phyloP scores from a whole-genome alignment of 2,888 invertebrate genomes.

The Lasius platythorax region DNA sequence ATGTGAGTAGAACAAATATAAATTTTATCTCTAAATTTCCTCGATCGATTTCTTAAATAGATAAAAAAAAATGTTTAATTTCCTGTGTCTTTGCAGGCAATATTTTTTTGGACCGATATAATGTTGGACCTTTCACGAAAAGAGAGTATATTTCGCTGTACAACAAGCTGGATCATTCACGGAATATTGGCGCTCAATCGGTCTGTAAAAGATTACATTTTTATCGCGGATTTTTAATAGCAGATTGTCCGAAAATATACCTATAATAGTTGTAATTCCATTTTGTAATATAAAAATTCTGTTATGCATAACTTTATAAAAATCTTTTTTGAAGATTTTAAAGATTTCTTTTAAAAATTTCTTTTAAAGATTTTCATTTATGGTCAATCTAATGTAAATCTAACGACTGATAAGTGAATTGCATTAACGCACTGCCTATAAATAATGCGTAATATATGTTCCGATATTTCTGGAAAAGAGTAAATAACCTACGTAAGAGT shows the following conservation, averaged over 20 bases:
- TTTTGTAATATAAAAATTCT: not conserved
- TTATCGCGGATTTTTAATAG: not conserved
- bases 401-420: conserved; percentile 5
- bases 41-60: not conserved
- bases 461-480: conserved; percentile 43
- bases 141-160: conserved; percentile 3
- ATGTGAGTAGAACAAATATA: conserved; percentile 82
- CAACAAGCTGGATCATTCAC: not conserved
- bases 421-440: conserved; percentile 49
- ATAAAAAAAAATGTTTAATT: not conserved
- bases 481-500: not conserved
- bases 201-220: conserved; percentile 32
- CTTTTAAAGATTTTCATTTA: not conserved
- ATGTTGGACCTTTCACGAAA: conserved; percentile 35
- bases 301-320: not conserved
- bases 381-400: not conserved
- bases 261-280: not conserved
- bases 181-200: not conserved
- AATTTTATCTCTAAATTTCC: conserved; percentile 49
- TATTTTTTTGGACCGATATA: conserved; percentile 79
- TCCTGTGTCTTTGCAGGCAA: conserved; percentile 73
- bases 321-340: not conserved
- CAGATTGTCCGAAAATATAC: not conserved
- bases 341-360: not conserved
- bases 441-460: conserved; percentile 55